Percentiles rank a stretch among this genome's conserved stretches.
Conservation (phyloP, 2,113 vertebrate species). For the Zeus faber region DNA sequence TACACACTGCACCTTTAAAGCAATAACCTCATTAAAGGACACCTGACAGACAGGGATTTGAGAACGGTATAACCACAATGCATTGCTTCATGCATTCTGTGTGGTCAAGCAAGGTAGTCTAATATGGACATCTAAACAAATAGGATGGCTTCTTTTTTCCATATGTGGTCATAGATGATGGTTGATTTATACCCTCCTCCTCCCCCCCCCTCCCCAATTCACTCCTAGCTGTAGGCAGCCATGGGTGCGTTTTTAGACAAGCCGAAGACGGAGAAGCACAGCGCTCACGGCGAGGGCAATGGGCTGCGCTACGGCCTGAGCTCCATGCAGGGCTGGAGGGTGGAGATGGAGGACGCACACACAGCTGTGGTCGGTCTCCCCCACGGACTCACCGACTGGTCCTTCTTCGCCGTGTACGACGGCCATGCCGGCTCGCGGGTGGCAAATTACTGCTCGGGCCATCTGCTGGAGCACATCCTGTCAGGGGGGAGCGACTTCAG, state of each 20-base stretch:
- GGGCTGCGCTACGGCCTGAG: slow-evolving; percentile 93
- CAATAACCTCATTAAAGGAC: too few species aligned
- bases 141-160: too few species aligned
- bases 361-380: slow-evolving; percentile 96
- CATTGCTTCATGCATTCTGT: too few species aligned
- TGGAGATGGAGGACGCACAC: slow-evolving; percentile 99
- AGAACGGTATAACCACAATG: too few species aligned
- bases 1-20: too few species aligned
- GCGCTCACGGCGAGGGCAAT: slow-evolving; percentile 93
- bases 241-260: slow-evolving; percentile 99
- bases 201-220: neutral
- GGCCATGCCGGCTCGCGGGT: slow-evolving; percentile 97
- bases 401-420: slow-evolving; percentile 98
- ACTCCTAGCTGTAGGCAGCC: slow-evolving; percentile 76
- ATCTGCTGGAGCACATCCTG: slow-evolving; percentile 95
- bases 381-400: slow-evolving; percentile 95
- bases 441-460: slow-evolving; percentile 96
- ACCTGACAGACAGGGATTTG: too few species aligned
- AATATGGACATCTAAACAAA: too few species aligned
- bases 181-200: too few species aligned
- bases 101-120: too few species aligned
- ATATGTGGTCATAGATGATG: too few species aligned
- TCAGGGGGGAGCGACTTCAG: slow-evolving; percentile 90
- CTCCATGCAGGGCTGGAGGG: slow-evolving; percentile 99
- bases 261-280: slow-evolving; percentile 99